Percentiles rank a stretch among this genome's conserved stretches.
Conservation (phyloP, 2,113 vertebrate species). For the Mobula hypostoma region DNA sequence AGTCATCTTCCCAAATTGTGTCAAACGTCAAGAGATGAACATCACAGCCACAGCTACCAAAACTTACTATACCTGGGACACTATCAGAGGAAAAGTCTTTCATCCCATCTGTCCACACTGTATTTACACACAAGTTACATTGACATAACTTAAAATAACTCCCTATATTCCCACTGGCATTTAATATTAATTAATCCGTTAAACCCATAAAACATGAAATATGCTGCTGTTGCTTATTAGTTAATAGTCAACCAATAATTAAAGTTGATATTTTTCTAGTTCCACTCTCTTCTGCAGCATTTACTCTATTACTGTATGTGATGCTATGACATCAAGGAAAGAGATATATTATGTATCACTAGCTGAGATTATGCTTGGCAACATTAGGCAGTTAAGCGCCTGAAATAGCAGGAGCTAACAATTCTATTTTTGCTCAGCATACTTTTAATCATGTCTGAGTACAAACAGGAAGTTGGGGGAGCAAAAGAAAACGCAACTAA, state of each 20-base stretch:
- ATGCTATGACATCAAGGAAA: background rate
- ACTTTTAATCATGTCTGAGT: slow-evolving; percentile 1
- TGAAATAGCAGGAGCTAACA: background rate
- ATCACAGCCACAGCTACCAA: background rate
- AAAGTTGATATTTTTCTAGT: background rate
- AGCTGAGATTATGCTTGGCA: slow-evolving; percentile 18
- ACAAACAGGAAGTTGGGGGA: slow-evolving; percentile 31
- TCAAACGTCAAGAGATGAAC: background rate
- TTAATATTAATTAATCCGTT: background rate
- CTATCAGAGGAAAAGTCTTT: background rate
- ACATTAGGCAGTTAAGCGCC: background rate
- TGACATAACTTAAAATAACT: background rate
- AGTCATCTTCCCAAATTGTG: background rate
- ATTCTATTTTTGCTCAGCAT: slow-evolving; percentile 26
- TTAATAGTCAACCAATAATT: background rate
- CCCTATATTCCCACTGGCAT: background rate
- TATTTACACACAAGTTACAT: background rate
- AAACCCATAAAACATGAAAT: background rate
- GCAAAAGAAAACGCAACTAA: background rate
- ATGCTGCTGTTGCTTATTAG: background rate
- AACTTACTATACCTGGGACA: background rate
- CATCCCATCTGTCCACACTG: background rate
- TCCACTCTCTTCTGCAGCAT: background rate
- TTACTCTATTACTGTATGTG: too few species aligned
- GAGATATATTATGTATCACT: background rate